These are phyloP conservation scores for Ennomos fuscantarius DNA, from an alignment of 2,888 invertebrate species.

Conservation along the genomic window DNA sequence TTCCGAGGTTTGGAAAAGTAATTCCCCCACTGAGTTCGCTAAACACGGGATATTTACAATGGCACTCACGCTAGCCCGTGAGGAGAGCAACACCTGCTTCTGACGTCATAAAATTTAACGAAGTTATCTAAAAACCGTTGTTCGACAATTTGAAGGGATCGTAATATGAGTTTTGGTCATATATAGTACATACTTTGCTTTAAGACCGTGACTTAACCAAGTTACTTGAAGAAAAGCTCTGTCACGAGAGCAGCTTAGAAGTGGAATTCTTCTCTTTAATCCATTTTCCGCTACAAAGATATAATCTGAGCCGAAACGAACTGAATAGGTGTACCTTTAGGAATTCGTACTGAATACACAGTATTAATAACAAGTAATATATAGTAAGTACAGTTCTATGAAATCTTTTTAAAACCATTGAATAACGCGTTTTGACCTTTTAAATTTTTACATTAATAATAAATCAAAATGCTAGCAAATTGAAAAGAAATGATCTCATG, in stretches of 20 bases:
- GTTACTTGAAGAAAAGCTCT: conserved; percentile 1
- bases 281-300: neutral
- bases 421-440: too few relatives aligned
- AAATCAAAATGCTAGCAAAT: neutral
- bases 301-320: neutral
- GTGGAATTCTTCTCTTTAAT: neutral
- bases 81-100: conserved; percentile 47
- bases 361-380: too few relatives aligned
- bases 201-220: conserved; percentile 5
- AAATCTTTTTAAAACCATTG: too few relatives aligned
- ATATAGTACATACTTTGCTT: neutral
- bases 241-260: neutral
- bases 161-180: conserved; percentile 13
- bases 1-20: conserved; percentile 66
- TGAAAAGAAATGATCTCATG: conserved; percentile 7
- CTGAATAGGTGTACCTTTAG: neutral
- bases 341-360: too few relatives aligned
- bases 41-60: conserved; percentile 60
- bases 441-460: too few relatives aligned
- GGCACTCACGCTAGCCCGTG: conserved; percentile 45
- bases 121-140: conserved; percentile 36
- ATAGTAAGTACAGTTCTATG: too few relatives aligned
- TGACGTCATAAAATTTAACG: conserved; percentile 46
- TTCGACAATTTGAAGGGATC: conserved; percentile 31
- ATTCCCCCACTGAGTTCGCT: conserved; percentile 62